Conservation (phyloP, 2,888 invertebrate species). For the Tenthredo amoena region DNA sequence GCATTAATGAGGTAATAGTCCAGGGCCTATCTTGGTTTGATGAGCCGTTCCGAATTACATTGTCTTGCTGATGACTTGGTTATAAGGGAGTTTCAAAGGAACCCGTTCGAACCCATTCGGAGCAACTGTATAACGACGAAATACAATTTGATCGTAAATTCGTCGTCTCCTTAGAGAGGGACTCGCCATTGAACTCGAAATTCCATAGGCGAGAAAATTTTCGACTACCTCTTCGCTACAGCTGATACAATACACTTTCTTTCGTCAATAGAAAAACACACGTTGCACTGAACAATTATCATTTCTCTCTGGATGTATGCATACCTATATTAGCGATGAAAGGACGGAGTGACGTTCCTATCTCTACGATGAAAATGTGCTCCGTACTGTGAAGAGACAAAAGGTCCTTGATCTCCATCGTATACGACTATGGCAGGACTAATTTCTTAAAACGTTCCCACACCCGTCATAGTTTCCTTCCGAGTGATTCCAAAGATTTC, state of each 20-base stretch:
- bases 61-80: constrained; percentile 58
- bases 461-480: constrained; percentile 34
- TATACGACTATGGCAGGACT: not conserved
- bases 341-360: not conserved
- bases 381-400: constrained; percentile 4
- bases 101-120: constrained; percentile 12
- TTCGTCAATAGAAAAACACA: not conserved
- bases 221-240: not conserved
- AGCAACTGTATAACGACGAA: constrained; percentile 32
- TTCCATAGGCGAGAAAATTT: not conserved
- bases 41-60: constrained; percentile 75
- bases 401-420: not conserved
- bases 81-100: constrained; percentile 47
- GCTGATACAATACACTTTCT: not conserved
- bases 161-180: not conserved
- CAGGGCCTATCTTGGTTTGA: constrained; percentile 71
- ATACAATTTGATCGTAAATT: constrained; percentile 48
- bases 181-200: not conserved
- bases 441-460: constrained; percentile 31
- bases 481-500: constrained; percentile 41
- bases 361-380: constrained; percentile 1
- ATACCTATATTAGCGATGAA: not conserved
- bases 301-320: not conserved
- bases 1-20: constrained; percentile 76
- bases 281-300: not conserved